A percentile compares a stretch with the other conserved stretches of the same genome.
Conservation (phyloP, 2,113 vertebrate genomes). For the Alligator sinensis region DNA sequence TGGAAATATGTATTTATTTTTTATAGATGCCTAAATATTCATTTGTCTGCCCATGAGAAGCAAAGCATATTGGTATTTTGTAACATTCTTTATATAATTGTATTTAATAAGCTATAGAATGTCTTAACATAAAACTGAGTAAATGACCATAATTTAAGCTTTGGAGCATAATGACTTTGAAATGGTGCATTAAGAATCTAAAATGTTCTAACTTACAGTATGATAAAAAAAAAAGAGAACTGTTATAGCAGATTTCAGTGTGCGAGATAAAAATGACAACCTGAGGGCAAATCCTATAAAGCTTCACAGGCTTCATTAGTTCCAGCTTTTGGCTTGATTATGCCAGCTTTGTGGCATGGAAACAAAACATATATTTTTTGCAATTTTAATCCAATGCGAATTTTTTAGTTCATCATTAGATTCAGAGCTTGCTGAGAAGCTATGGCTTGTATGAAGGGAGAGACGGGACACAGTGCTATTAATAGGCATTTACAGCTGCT, state of each 20-base stretch:
- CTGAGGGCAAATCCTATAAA: neutral
- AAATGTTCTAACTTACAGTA: neutral
- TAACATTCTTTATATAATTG: neutral
- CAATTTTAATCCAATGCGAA: neutral
- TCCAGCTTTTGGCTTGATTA: neutral
- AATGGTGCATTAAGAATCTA: neutral
- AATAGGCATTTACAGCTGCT: neutral
- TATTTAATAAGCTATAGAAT: neutral
- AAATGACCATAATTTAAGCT: neutral
- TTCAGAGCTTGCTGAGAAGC: neutral
- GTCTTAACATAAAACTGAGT: neutral
- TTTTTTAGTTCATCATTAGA: conserved; percentile 15
- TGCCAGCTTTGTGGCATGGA: neutral
- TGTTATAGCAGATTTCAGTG: neutral
- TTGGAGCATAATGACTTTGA: neutral
- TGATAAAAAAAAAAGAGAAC: neutral
- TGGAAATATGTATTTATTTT: neutral
- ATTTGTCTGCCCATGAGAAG: neutral
- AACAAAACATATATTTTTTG: neutral
- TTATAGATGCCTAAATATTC: neutral
- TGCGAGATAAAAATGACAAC: neutral
- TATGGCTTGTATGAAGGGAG: neutral
- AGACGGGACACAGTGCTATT: neutral
- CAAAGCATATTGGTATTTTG: neutral
- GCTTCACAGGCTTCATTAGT: neutral